Base-by-base conservation (phyloP, 2,113 vertebrate genomes). In the Prunella himalayana region DNA sequence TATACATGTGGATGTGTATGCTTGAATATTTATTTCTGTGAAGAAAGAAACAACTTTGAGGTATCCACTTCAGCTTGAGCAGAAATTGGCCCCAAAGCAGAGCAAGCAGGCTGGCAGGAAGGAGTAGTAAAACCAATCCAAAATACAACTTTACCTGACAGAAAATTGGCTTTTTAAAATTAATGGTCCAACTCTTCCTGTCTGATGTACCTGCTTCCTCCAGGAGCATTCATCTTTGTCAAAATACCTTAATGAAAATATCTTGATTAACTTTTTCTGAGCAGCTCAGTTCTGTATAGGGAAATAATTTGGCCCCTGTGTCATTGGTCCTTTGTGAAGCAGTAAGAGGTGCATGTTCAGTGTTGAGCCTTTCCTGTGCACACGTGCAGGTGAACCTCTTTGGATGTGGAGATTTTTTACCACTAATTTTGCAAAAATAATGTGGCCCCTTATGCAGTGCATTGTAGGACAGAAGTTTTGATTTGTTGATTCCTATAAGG, bases 111-210 rank as follows among this genome's bases (percentile, higher is more conserved):
- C 23, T 49, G 33, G 28, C n/a, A 86, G 60, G 35, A 51, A 80
- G 41, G 25, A 50, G 12, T 6, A 45, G 33, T 9, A 42, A 84
- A 71, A 78, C 22, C 19, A 6, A 28, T 75, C 47, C 57, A 71
- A 59, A 87, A 79, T 19, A 59, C 54, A 92, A 70, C 39, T 54
- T 51, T 5, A 66, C 30, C 39, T 63, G 82, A 53, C 61, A 87
- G 61, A 94, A 84, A 87, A 90, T 4, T 66, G 60, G 23, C 51
- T 81, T 87, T 61, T 82, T 66, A 19, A 84, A 94, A 94, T 84
- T 63, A 93, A 87, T 45, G 35, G 49, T 63, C 73, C 57, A 8
- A 16, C 20, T 75, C 39, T 87, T 87, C 25, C 56, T 10, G 0
- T 70, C 44, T 90, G 87, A 79, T 24, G 35, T 31, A 42, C 44